phyloP scores from a whole-genome alignment of 1,140 invertebrate species.

The Leptinotarsa texana region DNA sequence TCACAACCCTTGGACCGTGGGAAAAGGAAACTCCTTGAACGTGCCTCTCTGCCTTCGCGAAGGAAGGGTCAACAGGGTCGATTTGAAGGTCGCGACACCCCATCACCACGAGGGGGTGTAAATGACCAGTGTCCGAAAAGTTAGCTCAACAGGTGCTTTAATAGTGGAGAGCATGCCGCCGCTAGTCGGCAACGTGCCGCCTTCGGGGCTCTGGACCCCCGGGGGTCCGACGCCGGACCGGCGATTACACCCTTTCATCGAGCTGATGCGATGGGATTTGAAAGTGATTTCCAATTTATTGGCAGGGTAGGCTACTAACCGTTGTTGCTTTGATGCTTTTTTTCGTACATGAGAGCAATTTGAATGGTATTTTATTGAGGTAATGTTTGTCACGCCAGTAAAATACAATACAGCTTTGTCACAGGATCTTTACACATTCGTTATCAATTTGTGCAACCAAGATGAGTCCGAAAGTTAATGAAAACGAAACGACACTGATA shows the following conservation, averaged over 20 bases:
- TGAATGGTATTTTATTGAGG: too few species aligned
- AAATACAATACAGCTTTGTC: background rate
- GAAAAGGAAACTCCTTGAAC: conserved; percentile 4
- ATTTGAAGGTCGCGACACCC: conserved; percentile 2
- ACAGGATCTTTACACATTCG: too few species aligned
- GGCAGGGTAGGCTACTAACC: too few species aligned
- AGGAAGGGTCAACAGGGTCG: conserved; percentile 7
- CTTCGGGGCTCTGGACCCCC: background rate
- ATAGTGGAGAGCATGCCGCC: conserved; percentile 4
- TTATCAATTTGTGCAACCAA: too few species aligned
- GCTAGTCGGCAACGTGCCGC: background rate
- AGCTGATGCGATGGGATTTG: background rate
- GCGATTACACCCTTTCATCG: background rate
- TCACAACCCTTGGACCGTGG: conserved; percentile 1
- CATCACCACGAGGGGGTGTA: background rate
- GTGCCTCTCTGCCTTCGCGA: background rate
- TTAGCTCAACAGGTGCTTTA: background rate
- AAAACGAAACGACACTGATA: too few species aligned
- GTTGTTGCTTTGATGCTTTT: too few species aligned
- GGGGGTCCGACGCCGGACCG: background rate
- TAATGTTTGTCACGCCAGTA: background rate
- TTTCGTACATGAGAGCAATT: too few species aligned
- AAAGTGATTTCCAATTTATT: too few species aligned
- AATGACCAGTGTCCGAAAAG: conserved; percentile 2
- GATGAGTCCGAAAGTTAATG: too few species aligned